Conservation (phyloP, 2,797 vertebrate genomes). For the Danio choprae region DNA sequence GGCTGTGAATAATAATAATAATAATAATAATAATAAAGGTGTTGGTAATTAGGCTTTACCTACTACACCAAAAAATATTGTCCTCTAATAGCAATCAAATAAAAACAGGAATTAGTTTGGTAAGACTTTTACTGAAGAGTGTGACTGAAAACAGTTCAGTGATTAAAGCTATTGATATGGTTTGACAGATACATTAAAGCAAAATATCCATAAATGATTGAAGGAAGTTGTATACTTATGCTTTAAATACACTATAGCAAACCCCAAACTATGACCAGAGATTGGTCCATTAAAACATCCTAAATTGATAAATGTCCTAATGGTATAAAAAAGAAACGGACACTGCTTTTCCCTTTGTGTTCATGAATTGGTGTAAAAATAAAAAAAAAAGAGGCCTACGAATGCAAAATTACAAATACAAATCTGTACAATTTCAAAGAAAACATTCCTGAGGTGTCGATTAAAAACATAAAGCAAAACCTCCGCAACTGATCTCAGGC, state of each 20-base stretch:
- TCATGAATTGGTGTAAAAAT: neutral
- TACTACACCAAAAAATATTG: neutral
- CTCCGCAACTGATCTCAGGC: neutral
- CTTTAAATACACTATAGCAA: neutral
- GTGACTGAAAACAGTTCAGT: constrained; percentile 6
- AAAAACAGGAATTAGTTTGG: neutral
- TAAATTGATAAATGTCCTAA: neutral
- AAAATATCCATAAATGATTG: neutral
- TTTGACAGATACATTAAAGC: neutral
- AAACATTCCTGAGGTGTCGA: constrained; percentile 29
- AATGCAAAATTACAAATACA: constrained; percentile 4
- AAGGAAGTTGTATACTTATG: neutral
- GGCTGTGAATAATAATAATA: neutral
- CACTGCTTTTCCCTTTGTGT: constrained; percentile 19
- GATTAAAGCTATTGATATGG: neutral
- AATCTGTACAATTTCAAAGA: constrained; percentile 10
- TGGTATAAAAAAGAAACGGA: neutral
- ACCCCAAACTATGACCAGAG: neutral
- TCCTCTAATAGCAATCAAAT: neutral
- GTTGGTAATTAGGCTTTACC: neutral
- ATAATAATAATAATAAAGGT: neutral
- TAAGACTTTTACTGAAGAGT: constrained; percentile 39
- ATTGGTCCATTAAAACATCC: neutral
- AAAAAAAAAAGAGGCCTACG: neutral
- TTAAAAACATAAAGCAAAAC: constrained; percentile 4